Percentiles rank a stretch among this genome's conserved stretches.
phyloP scores from a whole-genome alignment of 2,888 invertebrate genomes.

The Lasioglossum malachurum region DNA sequence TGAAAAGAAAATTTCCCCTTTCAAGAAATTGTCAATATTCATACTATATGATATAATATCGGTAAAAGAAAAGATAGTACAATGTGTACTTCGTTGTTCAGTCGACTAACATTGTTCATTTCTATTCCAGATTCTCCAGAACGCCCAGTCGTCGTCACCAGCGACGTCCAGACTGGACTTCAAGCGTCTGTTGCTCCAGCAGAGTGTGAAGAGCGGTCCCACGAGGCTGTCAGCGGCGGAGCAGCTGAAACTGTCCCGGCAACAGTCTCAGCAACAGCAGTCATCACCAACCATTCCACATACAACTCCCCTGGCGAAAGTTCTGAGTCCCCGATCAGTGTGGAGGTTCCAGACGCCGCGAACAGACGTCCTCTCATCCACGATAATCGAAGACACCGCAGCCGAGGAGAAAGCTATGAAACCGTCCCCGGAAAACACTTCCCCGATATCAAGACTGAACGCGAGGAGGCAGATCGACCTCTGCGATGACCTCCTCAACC shows the following conservation, averaged over 20 bases:
- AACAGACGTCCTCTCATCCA: slow-evolving; percentile 93
- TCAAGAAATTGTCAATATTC: too few species aligned
- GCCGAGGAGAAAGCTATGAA: slow-evolving; percentile 89
- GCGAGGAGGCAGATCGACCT: slow-evolving; percentile 76
- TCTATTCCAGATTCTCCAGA: slow-evolving; percentile 71
- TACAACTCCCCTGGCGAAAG: slow-evolving; percentile 85
- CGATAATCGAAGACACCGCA: slow-evolving; percentile 94
- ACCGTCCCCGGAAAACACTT: slow-evolving; percentile 79
- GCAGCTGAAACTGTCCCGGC: slow-evolving; percentile 90
- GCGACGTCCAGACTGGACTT: slow-evolving; percentile 94
- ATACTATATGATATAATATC: too few species aligned
- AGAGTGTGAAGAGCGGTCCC: slow-evolving; percentile 89
- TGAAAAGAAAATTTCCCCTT: too few species aligned
- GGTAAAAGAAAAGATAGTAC: too few species aligned
- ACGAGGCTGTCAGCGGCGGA: slow-evolving; percentile 92
- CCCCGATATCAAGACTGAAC: slow-evolving; percentile 71
- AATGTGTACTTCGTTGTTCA: background rate
- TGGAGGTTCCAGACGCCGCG: slow-evolving; percentile 91
- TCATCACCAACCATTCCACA: slow-evolving; percentile 83
- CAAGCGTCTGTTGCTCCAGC: slow-evolving; percentile 92
- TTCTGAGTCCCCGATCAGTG: slow-evolving; percentile 89
- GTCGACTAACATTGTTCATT: background rate
- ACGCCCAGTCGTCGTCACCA: slow-evolving; percentile 82
- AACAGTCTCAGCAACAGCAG: slow-evolving; percentile 82
- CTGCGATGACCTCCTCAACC: slow-evolving; percentile 35